Percentiles rank a stretch among this genome's conserved stretches.
phyloP scores from a whole-genome alignment of 2,113 vertebrate genomes.

The Indri indri region DNA sequence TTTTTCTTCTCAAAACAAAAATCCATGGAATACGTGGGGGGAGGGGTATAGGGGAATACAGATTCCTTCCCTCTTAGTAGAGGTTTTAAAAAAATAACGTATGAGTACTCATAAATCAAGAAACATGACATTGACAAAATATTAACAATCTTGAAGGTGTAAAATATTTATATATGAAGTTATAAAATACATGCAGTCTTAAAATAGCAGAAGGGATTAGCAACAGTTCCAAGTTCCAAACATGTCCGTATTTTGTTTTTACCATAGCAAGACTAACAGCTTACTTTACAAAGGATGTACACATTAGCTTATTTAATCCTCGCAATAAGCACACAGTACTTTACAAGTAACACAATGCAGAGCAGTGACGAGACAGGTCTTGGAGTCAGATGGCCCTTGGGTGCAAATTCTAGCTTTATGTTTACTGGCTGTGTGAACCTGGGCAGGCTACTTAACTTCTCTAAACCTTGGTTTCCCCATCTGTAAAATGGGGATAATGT shows the following conservation, averaged over 20 bases:
- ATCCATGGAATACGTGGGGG: not conserved
- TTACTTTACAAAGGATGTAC: not conserved
- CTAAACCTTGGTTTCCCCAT: not conserved
- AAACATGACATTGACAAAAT: constrained; percentile 6
- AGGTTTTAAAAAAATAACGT: not conserved
- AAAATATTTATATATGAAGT: constrained; percentile 39
- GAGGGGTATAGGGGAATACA: not conserved
- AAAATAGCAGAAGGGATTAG: constrained; percentile 28
- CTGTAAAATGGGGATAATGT: not conserved
- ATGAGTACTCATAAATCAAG: not conserved
- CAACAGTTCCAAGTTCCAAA: not conserved
- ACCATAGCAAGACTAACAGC: not conserved
- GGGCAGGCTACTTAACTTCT: not conserved
- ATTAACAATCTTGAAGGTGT: not conserved
- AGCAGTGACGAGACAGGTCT: not conserved
- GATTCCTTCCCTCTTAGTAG: not conserved
- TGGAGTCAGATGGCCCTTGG: not conserved
- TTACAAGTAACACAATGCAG: not conserved
- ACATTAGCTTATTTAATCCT: not conserved
- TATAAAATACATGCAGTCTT: constrained; percentile 5
- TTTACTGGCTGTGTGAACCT: not conserved
- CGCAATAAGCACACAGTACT: not conserved
- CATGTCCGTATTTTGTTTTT: not conserved
- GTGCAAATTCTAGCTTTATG: not conserved
- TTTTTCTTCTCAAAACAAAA: constrained; percentile 3